Conservation (phyloP, 2,888 invertebrate species). For the Sesia apiformis region DNA sequence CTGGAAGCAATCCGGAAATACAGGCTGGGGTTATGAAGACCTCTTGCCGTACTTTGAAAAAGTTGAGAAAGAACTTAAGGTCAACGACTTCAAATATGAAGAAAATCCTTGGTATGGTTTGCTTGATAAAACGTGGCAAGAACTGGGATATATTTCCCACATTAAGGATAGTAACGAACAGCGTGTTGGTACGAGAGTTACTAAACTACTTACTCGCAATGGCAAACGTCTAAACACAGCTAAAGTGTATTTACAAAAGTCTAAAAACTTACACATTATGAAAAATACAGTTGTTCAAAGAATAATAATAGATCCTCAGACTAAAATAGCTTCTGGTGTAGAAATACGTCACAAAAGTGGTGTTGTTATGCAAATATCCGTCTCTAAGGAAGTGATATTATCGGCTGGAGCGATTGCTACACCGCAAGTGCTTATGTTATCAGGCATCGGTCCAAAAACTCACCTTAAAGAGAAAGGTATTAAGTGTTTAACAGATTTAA, state of each 20-base stretch:
- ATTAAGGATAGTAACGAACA: conserved; percentile 29
- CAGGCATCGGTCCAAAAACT: conserved; percentile 60
- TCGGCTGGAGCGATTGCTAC: conserved; percentile 65
- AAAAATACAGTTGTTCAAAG: conserved; percentile 66
- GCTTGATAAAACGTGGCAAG: conserved; percentile 41
- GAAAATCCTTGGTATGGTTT: conserved; percentile 26
- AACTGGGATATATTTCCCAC: conserved; percentile 35
- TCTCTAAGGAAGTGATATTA: conserved; percentile 61
- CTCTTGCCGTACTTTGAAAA: conserved; percentile 54
- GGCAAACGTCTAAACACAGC: conserved; percentile 66
- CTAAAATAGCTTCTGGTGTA: conserved; percentile 49
- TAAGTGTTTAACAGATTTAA: conserved; percentile 36
- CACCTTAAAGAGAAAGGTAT: conserved; percentile 43
- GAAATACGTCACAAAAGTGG: conserved; percentile 40
- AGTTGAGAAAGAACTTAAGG: conserved; percentile 39
- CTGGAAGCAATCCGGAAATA: conserved; percentile 71
- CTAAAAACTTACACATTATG: conserved; percentile 40
- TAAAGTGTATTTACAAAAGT: conserved; percentile 49
- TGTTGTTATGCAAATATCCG: conserved; percentile 29
- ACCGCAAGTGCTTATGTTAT: conserved; percentile 65
- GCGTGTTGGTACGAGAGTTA: conserved; percentile 56
- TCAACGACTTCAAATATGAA: conserved; percentile 8
- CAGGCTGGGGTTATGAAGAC: conserved; percentile 69
- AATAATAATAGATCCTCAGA: conserved; percentile 57
- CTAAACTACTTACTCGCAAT: conserved; percentile 51